Conservation (phyloP, 2,797 vertebrate genomes). For the Channallabes apus region DNA sequence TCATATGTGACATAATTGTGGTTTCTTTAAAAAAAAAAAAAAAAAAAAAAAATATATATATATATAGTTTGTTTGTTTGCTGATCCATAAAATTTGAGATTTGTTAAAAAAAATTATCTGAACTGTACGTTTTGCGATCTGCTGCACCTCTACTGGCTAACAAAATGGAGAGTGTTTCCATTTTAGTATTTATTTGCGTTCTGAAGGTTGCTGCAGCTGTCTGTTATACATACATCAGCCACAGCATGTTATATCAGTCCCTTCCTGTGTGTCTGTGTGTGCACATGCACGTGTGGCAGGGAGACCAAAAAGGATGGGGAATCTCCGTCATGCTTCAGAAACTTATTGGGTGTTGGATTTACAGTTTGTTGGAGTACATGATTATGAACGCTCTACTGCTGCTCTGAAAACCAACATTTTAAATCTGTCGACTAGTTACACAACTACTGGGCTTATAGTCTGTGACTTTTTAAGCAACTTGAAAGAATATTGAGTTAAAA, state of each 20-base stretch:
- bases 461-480: background rate
- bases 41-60: too few species aligned
- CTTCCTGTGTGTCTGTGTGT: background rate
- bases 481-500: background rate
- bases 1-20: too few species aligned
- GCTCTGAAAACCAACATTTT: background rate
- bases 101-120: too few species aligned
- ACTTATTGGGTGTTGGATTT: constrained; percentile 28
- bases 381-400: background rate
- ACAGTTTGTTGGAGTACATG: constrained; percentile 19
- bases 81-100: too few species aligned
- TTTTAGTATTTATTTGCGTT: constrained; percentile 28
- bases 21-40: too few species aligned
- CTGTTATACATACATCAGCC: constrained; percentile 1
- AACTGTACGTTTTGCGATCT: too few species aligned
- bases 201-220: constrained; percentile 37
- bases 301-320: constrained; percentile 18
- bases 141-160: too few species aligned
- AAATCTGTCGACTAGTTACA: background rate
- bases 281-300: background rate
- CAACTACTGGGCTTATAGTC: too few species aligned
- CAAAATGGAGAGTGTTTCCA: background rate
- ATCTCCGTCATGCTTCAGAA: constrained; percentile 55
- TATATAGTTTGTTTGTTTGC: too few species aligned
- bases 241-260: constrained; percentile 1